Conservation (phyloP, 2,113 vertebrate genomes). For the Aleadryas rufinucha region DNA sequence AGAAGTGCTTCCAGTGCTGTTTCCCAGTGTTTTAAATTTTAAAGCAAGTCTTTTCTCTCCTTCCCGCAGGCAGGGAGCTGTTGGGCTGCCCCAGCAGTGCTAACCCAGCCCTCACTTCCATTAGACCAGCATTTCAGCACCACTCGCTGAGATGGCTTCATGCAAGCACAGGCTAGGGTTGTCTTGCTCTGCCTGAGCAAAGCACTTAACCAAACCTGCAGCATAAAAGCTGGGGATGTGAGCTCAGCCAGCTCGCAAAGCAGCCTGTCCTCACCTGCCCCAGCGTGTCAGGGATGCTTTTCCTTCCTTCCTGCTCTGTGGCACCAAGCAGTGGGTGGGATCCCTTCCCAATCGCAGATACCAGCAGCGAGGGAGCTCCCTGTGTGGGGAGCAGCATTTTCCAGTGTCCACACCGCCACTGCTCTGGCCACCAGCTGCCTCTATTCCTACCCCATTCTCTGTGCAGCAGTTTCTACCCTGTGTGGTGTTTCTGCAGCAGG, state of each 20-base stretch:
- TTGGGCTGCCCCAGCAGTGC: background rate
- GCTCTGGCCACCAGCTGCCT: background rate
- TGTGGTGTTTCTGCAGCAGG: background rate
- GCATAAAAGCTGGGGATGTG: background rate
- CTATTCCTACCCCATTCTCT: background rate
- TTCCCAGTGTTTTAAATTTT: slow-evolving; percentile 7
- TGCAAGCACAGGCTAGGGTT: background rate
- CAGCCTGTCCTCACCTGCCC: background rate
- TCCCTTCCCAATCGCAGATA: background rate
- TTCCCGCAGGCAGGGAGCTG: background rate
- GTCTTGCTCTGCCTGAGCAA: background rate
- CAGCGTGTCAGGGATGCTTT: background rate
- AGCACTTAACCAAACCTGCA: background rate
- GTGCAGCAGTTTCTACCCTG: background rate
- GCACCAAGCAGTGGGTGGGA: background rate
- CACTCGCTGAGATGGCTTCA: background rate
- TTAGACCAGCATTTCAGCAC: background rate
- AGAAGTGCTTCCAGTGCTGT: background rate
- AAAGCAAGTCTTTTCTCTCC: background rate
- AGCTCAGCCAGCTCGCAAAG: background rate
- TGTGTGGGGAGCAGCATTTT: background rate
- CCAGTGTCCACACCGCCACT: background rate
- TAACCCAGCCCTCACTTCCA: background rate
- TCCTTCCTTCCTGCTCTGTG: background rate
- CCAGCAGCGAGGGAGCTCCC: background rate